Evolutionary conservation across 2,797 vertebrate species (phyloP), one percentile per base, ranked within the genome.

Genomic region (Sebastes cheni): DNA sequence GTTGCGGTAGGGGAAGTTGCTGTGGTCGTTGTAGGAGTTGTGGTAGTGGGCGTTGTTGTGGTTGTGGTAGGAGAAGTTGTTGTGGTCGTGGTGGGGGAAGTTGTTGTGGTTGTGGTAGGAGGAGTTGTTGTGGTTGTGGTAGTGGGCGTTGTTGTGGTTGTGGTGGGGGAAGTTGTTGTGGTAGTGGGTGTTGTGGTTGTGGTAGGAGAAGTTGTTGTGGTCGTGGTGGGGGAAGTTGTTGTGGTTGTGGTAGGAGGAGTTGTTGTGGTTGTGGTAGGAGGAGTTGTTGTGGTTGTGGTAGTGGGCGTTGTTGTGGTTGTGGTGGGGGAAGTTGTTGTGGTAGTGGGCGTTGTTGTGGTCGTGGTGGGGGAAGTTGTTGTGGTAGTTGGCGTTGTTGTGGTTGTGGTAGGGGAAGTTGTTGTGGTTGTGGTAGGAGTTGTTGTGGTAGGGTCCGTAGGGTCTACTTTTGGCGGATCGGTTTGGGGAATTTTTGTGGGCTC

Each of bases 331-430:
- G 25, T 4, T 23, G 32, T 18, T 8, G 27, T 30, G 1, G 67
- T 34, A 22, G 50, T 3, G 18, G 65, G 2, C 0, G 0, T 3
- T 7, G 8, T 7, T 4, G 34, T 46, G 0, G 34, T 42, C 2
- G 27, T 50, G 3, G 70, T 50, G 1, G 55, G 16, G 4, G 68
- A 2, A 12, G 9, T 32, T 32, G 9, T 32, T 32, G 52, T 54
- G 9, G 52, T 54, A 3, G 30, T 62, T 13, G 42, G 2, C 2
- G 9, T 32, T 32, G 9, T 32, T 32, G 52, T 54, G 9, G 52
- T 54, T 2, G 16, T 46, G 3, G 27, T 29, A 0, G 27, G 27
- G 1, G n/a, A 12, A 1, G 9, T 5, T 5, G 29, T 11, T 11
- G 59, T 50, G 2, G 39, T 52, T 39, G 1, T 13, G 36, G 12